These are phyloP conservation scores for Alviniconcha marisindica DNA, from an alignment of 1,140 invertebrate species.

Conservation along the genomic window DNA sequence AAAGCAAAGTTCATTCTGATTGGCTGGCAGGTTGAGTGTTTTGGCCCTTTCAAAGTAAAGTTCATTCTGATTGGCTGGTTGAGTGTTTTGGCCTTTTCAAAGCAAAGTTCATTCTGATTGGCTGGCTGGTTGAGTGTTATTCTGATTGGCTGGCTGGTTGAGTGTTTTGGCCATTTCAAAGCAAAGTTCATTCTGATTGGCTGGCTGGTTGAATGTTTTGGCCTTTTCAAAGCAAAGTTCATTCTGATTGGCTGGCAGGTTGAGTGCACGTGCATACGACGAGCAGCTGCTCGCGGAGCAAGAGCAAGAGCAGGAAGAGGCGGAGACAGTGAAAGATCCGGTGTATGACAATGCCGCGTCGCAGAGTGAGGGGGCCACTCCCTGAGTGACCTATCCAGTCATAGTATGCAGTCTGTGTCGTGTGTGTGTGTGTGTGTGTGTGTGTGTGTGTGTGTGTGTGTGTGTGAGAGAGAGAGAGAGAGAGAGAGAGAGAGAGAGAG, in stretches of 20 bases:
- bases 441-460: constrained; percentile 27
- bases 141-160: too few relatives aligned
- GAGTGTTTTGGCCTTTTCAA: too few relatives aligned
- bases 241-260: not conserved
- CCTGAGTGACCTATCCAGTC: not conserved
- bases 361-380: not conserved
- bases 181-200: too few relatives aligned
- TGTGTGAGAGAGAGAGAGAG: constrained; percentile 25
- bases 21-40: too few relatives aligned
- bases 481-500: constrained; percentile 21
- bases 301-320: not conserved
- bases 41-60: too few relatives aligned
- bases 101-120: too few relatives aligned
- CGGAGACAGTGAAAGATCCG: not conserved
- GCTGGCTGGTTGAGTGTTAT: too few relatives aligned
- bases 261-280: not conserved
- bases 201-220: too few relatives aligned
- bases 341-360: not conserved
- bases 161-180: too few relatives aligned
- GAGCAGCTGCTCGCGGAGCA: not conserved
- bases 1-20: too few relatives aligned
- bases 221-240: not conserved
- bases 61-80: too few relatives aligned
- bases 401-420: too few relatives aligned
- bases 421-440: constrained; percentile 20